Base-by-base conservation (phyloP, 1,140 invertebrate species). In the Harlomillsia oculata region DNA sequence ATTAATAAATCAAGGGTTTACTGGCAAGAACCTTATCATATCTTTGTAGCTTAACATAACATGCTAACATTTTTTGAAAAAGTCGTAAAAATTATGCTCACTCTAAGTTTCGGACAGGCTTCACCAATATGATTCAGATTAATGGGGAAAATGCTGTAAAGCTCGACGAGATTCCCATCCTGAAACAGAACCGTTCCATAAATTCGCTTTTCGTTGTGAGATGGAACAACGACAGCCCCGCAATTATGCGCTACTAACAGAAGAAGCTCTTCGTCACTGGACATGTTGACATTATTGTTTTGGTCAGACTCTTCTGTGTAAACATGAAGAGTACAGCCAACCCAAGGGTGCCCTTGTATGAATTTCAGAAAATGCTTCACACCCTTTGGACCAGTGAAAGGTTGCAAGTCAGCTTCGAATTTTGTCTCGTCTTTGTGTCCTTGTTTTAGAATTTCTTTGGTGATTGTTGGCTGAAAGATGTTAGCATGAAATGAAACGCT, bases 91-190 rank as follows among this genome's bases (percentile, higher is more conserved):
- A 41, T 9, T 41, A n/a, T 11, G 21, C 16, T 39, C 8, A 41
- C 51, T 26, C 36, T 26, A 16, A 45, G 28, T 36, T 54, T 54
- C 5, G 32, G 53, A 45, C 41, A 54, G 18, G 26, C 36, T 41
- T 28, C 40, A 26, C 58, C 58, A 1, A 60, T 25, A 5, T 26
- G 41, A 36, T 60, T 60, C 5, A 60, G 18, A 39, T 60, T 60
- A 5, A 60, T 18, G 8, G 58, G 58, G 40, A 46, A 60, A 44
- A 60, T 60, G 8, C 43, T 55, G 21, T 60, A 60, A 26, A 60
- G 21, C 16, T 55, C 52, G 21, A 32, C 30, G n/a, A 60, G 21
- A 14, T 36, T 41, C 21, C 46, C 58, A 21, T 25, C 23, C 16
- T 13, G 18, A 25, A 46, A 60, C 3, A 36, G 26, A 37, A 55